These are phyloP conservation scores for Drosophila sucinea DNA, from an alignment of 1,140 invertebrate genomes.

Conservation along the genomic window DNA sequence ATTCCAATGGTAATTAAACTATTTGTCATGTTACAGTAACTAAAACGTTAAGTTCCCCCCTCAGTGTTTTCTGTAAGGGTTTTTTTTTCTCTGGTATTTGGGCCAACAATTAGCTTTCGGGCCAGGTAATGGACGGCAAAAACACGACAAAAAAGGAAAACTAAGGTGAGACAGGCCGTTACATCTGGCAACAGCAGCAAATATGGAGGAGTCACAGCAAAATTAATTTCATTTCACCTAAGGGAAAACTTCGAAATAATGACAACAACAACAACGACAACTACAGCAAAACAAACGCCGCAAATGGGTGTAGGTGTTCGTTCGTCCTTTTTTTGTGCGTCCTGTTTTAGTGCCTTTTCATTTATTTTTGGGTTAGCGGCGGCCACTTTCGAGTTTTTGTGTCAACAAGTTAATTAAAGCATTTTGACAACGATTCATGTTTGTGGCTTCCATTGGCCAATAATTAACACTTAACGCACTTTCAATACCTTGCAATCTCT, in stretches of 20 bases:
- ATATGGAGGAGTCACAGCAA: constrained; percentile 20
- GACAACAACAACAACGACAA: constrained; percentile 2
- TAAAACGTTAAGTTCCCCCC: neutral
- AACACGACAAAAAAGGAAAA: constrained; percentile 49
- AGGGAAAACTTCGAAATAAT: constrained; percentile 38
- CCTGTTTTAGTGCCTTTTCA: neutral
- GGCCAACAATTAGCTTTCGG: constrained; percentile 50
- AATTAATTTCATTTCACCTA: constrained; percentile 71
- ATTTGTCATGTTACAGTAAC: constrained; percentile 50
- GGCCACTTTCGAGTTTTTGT: constrained; percentile 46
- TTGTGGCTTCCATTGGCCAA: constrained; percentile 21
- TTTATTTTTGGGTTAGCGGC: constrained; percentile 13
- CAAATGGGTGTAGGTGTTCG: constrained; percentile 37
- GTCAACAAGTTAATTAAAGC: constrained; percentile 81
- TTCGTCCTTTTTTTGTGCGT: constrained; percentile 20
- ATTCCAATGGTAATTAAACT: constrained; percentile 57
- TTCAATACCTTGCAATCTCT: neutral
- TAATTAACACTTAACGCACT: neutral
- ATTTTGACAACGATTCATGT: constrained; percentile 72
- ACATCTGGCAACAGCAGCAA: constrained; percentile 33
- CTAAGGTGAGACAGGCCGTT: constrained; percentile 13
- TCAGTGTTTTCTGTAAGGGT: neutral
- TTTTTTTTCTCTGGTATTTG: constrained; percentile 25
- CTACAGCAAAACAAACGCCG: constrained; percentile 4
- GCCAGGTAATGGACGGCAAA: constrained; percentile 48